Percentiles rank a stretch among this genome's conserved stretches.
Evolutionary conservation across 1,140 invertebrate species (phyloP).

Genomic region (Cyrtorhinus lividipennis): DNA sequence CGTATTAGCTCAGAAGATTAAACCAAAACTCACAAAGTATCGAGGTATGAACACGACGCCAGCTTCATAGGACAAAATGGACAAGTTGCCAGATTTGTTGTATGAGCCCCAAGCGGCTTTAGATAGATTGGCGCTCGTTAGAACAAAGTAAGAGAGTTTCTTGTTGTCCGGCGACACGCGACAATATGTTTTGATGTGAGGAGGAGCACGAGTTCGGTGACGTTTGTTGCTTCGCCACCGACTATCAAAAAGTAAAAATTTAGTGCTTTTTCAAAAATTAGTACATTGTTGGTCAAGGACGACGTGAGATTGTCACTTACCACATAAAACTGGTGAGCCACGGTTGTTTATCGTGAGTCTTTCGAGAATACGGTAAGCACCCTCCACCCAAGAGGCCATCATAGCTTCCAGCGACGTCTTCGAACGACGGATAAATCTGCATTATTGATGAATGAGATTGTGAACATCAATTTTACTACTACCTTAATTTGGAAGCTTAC

Average conservation of each 20-base stretch:
- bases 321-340: conserved; percentile 67
- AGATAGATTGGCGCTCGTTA: conserved; percentile 87
- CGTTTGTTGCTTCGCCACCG: conserved; percentile 64
- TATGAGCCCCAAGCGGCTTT: conserved; percentile 86
- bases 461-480: not conserved
- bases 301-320: conserved; percentile 35
- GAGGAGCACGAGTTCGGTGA: conserved; percentile 61
- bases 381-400: conserved; percentile 71
- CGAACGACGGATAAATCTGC: conserved; percentile 49
- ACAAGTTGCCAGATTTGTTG: conserved; percentile 49
- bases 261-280: conserved; percentile 14
- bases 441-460: not conserved
- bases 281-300: too few species aligned
- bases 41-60: conserved; percentile 79
- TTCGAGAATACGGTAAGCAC: conserved; percentile 75
- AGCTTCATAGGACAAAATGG: conserved; percentile 66
- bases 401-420: conserved; percentile 68
- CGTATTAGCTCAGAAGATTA: not conserved
- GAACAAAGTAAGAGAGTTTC: conserved; percentile 60
- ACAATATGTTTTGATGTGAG: conserved; percentile 86
- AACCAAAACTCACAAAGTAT: conserved; percentile 49
- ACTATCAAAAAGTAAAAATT: conserved; percentile 35
- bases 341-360: conserved; percentile 64
- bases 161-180: conserved; percentile 51
- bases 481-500: too few species aligned